Conservation (phyloP, 2,113 vertebrate species). For the Stegostoma tigrinum region DNA sequence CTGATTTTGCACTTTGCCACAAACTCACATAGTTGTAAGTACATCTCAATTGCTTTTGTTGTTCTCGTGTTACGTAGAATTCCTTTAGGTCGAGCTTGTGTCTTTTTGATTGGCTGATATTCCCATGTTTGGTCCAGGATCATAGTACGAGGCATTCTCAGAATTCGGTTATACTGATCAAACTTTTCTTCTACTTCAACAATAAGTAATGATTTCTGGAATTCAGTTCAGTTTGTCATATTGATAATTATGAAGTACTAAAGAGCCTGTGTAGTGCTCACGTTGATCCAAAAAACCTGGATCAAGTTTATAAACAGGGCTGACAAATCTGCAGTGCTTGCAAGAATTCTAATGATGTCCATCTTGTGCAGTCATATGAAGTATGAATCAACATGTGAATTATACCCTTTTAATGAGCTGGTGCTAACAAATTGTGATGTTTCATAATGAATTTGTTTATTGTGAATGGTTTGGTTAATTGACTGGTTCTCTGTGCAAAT, state of each 20-base stretch:
- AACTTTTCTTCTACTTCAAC: background rate
- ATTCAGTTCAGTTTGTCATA: background rate
- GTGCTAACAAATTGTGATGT: background rate
- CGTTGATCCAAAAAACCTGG: background rate
- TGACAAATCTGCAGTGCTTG: background rate
- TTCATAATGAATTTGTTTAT: too few species aligned
- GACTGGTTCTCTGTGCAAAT: background rate
- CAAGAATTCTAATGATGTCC: background rate
- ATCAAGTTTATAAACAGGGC: background rate
- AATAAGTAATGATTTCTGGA: background rate
- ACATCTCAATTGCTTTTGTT: background rate
- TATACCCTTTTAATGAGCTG: background rate
- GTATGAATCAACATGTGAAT: background rate
- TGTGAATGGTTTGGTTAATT: too few species aligned
- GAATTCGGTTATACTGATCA: background rate
- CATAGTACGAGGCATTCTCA: background rate
- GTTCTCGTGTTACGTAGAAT: background rate
- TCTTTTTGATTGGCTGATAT: background rate
- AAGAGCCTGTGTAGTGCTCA: background rate
- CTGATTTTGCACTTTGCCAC: background rate
- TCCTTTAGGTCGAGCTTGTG: background rate
- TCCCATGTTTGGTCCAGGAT: background rate
- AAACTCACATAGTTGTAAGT: background rate
- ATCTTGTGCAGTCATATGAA: background rate
- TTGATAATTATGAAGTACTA: background rate